phyloP scores from a whole-genome alignment of 2,888 invertebrate species.

The Hypselothyrea guttata region DNA sequence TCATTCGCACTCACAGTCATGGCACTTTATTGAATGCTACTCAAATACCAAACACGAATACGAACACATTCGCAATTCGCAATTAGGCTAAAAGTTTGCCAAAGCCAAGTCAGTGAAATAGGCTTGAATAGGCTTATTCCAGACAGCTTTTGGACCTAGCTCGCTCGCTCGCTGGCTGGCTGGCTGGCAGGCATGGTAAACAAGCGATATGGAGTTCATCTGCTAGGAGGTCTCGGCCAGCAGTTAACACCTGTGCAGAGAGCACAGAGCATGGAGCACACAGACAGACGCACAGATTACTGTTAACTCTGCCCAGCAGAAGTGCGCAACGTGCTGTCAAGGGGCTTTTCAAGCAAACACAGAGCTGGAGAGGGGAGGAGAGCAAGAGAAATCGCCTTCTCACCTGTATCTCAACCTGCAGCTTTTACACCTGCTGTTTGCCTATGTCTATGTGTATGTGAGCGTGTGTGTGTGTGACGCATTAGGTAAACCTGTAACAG shows the following conservation, averaged over 20 bases:
- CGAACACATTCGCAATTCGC: too few relatives aligned
- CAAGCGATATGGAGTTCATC: conserved; percentile 17
- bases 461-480: conserved; percentile 9
- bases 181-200: conserved; percentile 5
- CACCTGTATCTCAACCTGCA: not conserved
- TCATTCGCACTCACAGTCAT: not conserved
- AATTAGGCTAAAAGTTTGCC: conserved; percentile 54
- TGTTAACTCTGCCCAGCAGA: conserved; percentile 21
- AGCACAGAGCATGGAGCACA: conserved; percentile 15
- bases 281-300: conserved; percentile 51
- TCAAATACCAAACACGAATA: conserved; percentile 56
- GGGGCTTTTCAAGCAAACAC: conserved; percentile 60
- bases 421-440: conserved; percentile 33
- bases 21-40: conserved; percentile 49
- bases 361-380: conserved; percentile 13
- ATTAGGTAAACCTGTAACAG: conserved; percentile 47
- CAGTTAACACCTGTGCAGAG: conserved; percentile 57
- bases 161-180: not conserved
- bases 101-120: not conserved
- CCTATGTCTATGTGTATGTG: conserved; percentile 13
- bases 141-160: conserved; percentile 2
- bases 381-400: too few relatives aligned
- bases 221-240: conserved; percentile 15
- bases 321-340: conserved; percentile 62
- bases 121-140: conserved; percentile 23